A percentile compares a stretch with the other conserved stretches of the same genome.
Evolutionary conservation across 53 echinoderm and acorn worm species (phyloP).

Genomic region (Zoroaster sp.): DNA sequence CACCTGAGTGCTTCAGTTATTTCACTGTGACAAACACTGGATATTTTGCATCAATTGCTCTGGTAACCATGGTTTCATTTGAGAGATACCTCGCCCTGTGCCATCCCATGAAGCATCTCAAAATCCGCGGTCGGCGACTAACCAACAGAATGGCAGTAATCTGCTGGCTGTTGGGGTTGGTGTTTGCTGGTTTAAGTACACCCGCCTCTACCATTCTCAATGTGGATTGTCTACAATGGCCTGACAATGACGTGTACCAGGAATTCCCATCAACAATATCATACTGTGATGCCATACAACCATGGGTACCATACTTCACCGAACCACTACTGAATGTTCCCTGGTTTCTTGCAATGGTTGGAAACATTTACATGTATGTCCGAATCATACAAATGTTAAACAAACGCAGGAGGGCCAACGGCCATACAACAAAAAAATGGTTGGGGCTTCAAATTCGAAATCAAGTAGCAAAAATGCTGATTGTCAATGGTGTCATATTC

Average conservation of each 20-base stretch:
- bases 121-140: background rate
- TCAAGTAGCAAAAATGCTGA: background rate
- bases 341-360: background rate
- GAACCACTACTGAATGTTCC: background rate
- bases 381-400: background rate
- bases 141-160: background rate
- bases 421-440: no score
- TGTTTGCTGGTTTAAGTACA: background rate
- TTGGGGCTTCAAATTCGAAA: background rate
- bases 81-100: slow-evolving; percentile 29
- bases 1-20: background rate
- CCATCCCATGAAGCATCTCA: background rate
- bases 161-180: slow-evolving; percentile 27
- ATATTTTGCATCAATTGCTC: no score
- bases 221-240: background rate
- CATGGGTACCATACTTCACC: background rate
- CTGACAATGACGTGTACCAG: background rate
- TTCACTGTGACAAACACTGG: background rate
- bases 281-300: background rate
- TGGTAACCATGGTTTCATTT: no score
- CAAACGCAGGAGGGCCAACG: background rate
- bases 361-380: slow-evolving; percentile 2
- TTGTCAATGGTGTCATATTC: background rate
- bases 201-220: no score
- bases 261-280: background rate